These are phyloP conservation scores for Nasonia longicornis DNA, from an alignment of 1,140 invertebrate species.

Conservation along the genomic window DNA sequence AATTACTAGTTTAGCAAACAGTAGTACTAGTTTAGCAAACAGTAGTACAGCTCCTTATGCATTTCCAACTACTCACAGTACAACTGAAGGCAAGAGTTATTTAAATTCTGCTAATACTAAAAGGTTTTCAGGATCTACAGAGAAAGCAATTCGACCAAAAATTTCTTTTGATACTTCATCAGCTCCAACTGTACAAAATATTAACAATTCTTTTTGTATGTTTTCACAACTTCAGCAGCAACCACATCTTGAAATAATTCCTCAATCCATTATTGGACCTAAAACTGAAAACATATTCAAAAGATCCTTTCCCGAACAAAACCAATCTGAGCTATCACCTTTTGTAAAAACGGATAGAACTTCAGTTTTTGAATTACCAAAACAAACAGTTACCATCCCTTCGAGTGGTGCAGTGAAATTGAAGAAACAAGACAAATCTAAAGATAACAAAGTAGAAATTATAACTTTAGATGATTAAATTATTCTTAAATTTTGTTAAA, in stretches of 20 bases:
- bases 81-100: not conserved
- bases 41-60: not conserved
- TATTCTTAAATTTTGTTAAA: not conserved
- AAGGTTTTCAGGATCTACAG: no score
- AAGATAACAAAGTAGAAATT: conserved; percentile 63
- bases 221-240: conserved; percentile 75
- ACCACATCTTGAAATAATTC: conserved; percentile 74
- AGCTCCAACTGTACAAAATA: conserved; percentile 34
- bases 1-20: not conserved
- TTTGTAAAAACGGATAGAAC: not conserved
- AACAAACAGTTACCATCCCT: conserved; percentile 19
- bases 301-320: not conserved
- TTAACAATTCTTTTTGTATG: conserved; percentile 54
- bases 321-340: not conserved
- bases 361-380: conserved; percentile 17
- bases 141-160: not conserved
- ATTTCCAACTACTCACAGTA: not conserved
- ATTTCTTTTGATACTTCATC: not conserved
- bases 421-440: conserved; percentile 52
- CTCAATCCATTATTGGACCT: conserved; percentile 56
- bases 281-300: not conserved
- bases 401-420: conserved; percentile 53
- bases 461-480: conserved; percentile 65
- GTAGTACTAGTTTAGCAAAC: not conserved
- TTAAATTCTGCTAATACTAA: not conserved